Evolutionary conservation across 2,888 invertebrate species (phyloP).

Genomic region (Malacosoma neustria): DNA sequence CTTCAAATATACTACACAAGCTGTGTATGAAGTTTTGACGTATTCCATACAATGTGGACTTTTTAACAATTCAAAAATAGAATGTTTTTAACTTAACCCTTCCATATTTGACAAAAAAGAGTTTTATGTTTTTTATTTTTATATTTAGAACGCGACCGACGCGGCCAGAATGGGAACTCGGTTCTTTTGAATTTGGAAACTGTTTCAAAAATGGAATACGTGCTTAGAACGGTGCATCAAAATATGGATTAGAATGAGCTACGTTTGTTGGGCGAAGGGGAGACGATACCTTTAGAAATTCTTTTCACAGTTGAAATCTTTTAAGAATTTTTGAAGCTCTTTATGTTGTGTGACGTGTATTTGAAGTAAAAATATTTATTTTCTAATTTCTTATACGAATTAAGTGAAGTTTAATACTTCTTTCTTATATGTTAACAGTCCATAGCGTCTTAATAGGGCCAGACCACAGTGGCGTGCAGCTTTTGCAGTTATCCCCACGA

Average conservation of each 20-base stretch:
- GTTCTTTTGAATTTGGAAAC: constrained; percentile 67
- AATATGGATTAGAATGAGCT: constrained; percentile 50
- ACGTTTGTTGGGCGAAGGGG: constrained; percentile 16
- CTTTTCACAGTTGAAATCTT: neutral
- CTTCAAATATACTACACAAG: constrained; percentile 32
- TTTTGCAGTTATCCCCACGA: no score
- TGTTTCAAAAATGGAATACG: constrained; percentile 51
- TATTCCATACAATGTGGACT: constrained; percentile 73
- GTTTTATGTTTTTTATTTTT: constrained; percentile 34
- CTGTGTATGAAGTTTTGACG: constrained; percentile 65
- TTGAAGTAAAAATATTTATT: no score
- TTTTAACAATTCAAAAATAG: constrained; percentile 74
- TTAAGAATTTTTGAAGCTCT: neutral
- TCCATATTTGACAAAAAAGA: constrained; percentile 73
- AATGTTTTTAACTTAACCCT: constrained; percentile 74
- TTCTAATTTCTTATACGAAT: no score
- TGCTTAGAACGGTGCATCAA: constrained; percentile 32
- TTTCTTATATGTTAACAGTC: no score
- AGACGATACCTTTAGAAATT: neutral
- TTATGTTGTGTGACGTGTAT: no score
- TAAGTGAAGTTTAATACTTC: no score
- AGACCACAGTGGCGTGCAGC: no score
- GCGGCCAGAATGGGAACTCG: constrained; percentile 61
- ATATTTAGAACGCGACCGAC: constrained; percentile 69
- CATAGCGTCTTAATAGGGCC: no score